Conservation (phyloP, 2,113 vertebrate genomes). For the Toxotes chatareus region DNA sequence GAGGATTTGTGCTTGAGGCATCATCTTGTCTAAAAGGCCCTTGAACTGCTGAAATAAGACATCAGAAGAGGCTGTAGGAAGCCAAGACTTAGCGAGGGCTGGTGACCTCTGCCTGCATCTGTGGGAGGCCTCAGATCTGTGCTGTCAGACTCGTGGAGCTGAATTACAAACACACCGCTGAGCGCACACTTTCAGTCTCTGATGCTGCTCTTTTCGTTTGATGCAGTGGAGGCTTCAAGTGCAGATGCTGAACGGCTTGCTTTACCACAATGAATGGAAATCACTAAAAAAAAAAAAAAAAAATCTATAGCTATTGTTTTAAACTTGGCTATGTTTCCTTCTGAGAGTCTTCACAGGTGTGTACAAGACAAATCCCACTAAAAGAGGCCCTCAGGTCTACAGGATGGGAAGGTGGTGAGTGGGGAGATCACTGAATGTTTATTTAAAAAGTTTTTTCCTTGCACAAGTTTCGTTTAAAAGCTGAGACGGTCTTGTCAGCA, state of each 20-base stretch:
- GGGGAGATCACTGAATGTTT: slow-evolving; percentile 42
- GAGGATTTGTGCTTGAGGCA: slow-evolving; percentile 43
- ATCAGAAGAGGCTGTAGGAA: slow-evolving; percentile 60
- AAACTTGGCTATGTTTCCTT: slow-evolving; percentile 20
- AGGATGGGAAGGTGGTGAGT: slow-evolving; percentile 20
- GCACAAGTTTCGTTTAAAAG: slow-evolving; percentile 40
- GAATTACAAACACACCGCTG: slow-evolving; percentile 68
- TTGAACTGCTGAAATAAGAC: slow-evolving; percentile 68
- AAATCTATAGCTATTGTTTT: background rate
- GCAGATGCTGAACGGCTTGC: background rate
- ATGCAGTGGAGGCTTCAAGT: slow-evolving; percentile 37
- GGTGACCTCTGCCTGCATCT: slow-evolving; percentile 68
- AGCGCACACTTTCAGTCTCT: slow-evolving; percentile 24
- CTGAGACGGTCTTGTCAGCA: slow-evolving; percentile 13
- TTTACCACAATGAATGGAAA: slow-evolving; percentile 10
- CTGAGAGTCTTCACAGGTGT: slow-evolving; percentile 25
- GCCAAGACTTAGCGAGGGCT: slow-evolving; percentile 53
- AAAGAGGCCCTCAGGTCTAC: slow-evolving; percentile 21
- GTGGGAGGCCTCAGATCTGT: slow-evolving; percentile 76
- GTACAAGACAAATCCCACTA: slow-evolving; percentile 41
- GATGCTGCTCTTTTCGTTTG: slow-evolving; percentile 25
- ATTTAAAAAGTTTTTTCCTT: slow-evolving; percentile 35
- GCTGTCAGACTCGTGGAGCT: slow-evolving; percentile 60
- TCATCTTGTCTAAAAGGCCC: slow-evolving; percentile 49
- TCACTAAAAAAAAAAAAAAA: background rate